Evolutionary conservation across 1,140 invertebrate species (phyloP).

Genomic region (Phocides pigmalion): DNA sequence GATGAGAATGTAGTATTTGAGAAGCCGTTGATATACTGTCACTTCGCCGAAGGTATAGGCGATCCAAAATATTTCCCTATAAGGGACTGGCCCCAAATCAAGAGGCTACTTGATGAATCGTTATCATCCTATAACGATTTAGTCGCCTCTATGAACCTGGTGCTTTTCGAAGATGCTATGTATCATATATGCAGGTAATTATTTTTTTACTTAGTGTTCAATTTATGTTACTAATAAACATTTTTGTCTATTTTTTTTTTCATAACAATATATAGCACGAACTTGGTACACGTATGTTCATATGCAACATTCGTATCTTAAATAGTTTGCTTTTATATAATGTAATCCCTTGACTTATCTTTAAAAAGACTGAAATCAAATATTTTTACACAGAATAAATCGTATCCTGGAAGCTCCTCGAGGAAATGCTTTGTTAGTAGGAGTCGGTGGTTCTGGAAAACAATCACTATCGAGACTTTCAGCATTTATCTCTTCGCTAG

Average conservation of each 20-base stretch:
- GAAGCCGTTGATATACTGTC: constrained; percentile 93
- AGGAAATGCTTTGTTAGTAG: constrained; percentile 96
- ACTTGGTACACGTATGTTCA: no score
- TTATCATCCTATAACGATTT: constrained; percentile 93
- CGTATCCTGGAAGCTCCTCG: constrained; percentile 95
- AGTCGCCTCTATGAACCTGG: constrained; percentile 96
- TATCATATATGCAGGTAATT: constrained; percentile 90
- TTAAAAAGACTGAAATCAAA: neutral
- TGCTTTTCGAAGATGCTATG: constrained; percentile 98
- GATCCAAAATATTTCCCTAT: constrained; percentile 96
- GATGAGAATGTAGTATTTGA: constrained; percentile 78
- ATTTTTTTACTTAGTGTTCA: neutral
- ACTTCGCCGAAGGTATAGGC: constrained; percentile 95
- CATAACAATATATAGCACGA: no score
- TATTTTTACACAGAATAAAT: constrained; percentile 87
- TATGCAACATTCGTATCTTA: no score
- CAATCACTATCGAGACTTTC: constrained; percentile 95
- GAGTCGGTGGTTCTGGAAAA: constrained; percentile 97
- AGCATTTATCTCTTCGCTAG: constrained; percentile 94
- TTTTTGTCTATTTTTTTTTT: no score
- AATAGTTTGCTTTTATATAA: no score
- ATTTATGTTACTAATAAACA: no score
- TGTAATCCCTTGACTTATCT: no score
- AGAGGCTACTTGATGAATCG: constrained; percentile 91
- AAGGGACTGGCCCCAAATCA: constrained; percentile 88